Base-by-base conservation (phyloP, 1,140 invertebrate genomes). In the Xylocopa sonorina region DNA sequence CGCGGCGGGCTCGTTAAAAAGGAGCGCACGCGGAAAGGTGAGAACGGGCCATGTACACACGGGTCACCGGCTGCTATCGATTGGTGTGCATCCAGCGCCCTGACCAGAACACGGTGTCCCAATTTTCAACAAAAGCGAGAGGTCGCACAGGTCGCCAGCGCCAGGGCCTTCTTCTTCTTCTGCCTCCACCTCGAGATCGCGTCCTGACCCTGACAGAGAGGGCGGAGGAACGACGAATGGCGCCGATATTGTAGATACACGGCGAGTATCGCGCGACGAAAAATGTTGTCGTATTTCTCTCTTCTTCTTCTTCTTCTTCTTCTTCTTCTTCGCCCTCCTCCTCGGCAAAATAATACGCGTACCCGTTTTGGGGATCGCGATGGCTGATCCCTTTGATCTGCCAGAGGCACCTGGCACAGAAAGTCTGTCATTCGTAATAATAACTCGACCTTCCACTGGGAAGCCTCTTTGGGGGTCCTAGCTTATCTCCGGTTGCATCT, bases 401-500 rank as follows among this genome's bases (percentile, higher is more conserved):
- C 63, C 34, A 68, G 62, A 74, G 77, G 83, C 88, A 88, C 84
- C 89, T 88, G 89, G 87, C 80, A 85, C 82, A 80, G 74, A 81
- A 82, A 83, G 73, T 77, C 86, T 78, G 82, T 77, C 82, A 86
- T 85, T 86, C 87, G 85, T 79, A 88, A 89, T 90, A 90, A 90
- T 89, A 90, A 89, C 88, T 89, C 83, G 85, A 84, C 60, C 83
- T 81, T 84, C 73, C 80, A 67, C n/a, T n/a, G 71, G 76, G 72
- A 53, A 73, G 77, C 78, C 82, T 88, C 84, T 83, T 88, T 80
- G 82, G 87, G 82, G 75, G 85, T 88, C 82, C 81, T 74, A 57
- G 84, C 87, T 89, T 89, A 89, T 90, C 88, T 88, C 82, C 76
- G 69, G 81, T 88, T 75, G 87, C 88, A 89, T 90, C 88, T 90